Evolutionary conservation across 2,113 vertebrate species (phyloP), one percentile per base, ranked within the genome.

Genomic region (Butorides virescens): DNA sequence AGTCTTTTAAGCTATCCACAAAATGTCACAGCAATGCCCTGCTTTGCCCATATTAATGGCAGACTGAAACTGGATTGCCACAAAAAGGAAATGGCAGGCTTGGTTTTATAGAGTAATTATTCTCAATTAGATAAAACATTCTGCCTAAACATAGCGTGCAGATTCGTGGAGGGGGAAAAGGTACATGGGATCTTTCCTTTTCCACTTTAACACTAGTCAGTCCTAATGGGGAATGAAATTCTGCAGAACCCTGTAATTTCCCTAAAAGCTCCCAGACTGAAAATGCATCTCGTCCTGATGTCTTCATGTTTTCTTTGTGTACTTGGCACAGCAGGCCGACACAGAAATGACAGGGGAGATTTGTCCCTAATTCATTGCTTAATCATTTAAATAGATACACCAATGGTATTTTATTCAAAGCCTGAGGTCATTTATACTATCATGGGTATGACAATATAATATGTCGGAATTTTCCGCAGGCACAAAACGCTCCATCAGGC

Each of bases 241-340:
- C 96, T 97, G 96, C 86, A 95, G 95, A 97, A 88, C 84, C 93
- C 96, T 97, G 76, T 94, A 97, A 98, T 98, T 98, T 98, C 90
- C 91, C 96, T 98, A 97, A 98, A 98, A 98, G 97, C 97, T 96
- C 97, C 82, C 73, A 91, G 94, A 80, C 81, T 94, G 90, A 95
- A 98, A 97, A 93, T 74, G 70, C 66, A 77, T 66, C 87, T 96
- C 83, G 39, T 50, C 79, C 59, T 67, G 95, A 96, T 39, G 8
- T 84, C 93, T 97, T 96, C 56, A 5, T 88, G 90, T 53, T 94
- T 87, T 92, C 94, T 97, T 83, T 37, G 36, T 92, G 86, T 76
- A 42, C 83, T 95, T 58, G 84, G 90, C 88, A 61, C 88, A 95
- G 95, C 90, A 95, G 95, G 85, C 88, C 92, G 84, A 93, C 73